phyloP scores from a whole-genome alignment of 2,113 vertebrate species.

The Ivindomyrus marchei region DNA sequence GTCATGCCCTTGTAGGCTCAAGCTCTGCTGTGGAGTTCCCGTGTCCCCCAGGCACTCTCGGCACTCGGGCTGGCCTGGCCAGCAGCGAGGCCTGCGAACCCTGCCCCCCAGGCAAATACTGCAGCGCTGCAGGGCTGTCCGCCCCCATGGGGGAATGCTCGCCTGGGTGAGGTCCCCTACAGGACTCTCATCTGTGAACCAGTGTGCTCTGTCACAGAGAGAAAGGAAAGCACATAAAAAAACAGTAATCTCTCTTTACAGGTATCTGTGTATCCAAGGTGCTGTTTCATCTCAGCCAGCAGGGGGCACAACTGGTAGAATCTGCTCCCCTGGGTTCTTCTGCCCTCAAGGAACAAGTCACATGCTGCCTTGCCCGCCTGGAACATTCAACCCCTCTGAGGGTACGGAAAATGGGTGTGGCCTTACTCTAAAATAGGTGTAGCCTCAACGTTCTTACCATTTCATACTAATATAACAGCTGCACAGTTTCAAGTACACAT shows the following conservation, averaged over 20 bases:
- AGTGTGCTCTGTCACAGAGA: neutral
- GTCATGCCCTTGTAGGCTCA: constrained; percentile 43
- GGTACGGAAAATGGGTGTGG: constrained; percentile 38
- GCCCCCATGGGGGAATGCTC: constrained; percentile 57
- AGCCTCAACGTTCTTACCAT: neutral
- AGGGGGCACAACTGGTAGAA: constrained; percentile 53
- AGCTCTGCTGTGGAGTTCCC: constrained; percentile 54
- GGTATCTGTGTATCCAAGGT: constrained; percentile 59
- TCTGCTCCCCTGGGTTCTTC: constrained; percentile 67
- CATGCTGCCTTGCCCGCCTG: constrained; percentile 65
- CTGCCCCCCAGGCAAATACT: constrained; percentile 78
- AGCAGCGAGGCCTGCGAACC: constrained; percentile 57
- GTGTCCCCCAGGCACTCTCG: constrained; percentile 64
- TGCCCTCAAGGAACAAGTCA: constrained; percentile 63
- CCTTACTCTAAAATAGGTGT: neutral
- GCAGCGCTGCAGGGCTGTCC: constrained; percentile 58
- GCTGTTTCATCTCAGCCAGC: constrained; percentile 53
- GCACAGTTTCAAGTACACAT: neutral
- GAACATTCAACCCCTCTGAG: constrained; percentile 61
- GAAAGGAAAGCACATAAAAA: neutral
- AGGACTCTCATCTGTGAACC: neutral
- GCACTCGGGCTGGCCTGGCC: constrained; percentile 54
- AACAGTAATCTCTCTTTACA: constrained; percentile 27
- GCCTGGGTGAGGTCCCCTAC: constrained; percentile 59
- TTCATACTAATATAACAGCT: neutral